Base-by-base conservation (phyloP, 2,888 invertebrate genomes). In the Drosophila testacea region DNA sequence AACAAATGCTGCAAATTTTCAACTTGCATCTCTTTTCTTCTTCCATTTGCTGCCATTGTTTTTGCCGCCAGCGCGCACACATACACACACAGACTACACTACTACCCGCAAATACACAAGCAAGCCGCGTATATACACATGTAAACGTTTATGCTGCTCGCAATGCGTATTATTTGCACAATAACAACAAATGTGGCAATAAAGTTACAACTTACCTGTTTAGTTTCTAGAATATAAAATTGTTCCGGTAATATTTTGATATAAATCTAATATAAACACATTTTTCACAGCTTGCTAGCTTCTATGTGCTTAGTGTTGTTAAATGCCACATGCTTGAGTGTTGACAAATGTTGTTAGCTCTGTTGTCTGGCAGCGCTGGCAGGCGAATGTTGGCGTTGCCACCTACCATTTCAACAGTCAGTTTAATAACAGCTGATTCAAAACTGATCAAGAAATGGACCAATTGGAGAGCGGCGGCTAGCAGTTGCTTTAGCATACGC, bases 41-140 rank as follows among this genome's bases (percentile, higher is more conserved):
- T 42, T 51, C 47, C 6, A 13, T 59, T 46, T 27, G 48, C 54
- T 63, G 64, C 81, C 76, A 62, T 79, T 74, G 65, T 69, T 73
- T 85, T 71, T 83, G 81, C 86, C 83, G 83, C 83, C 62, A 72
- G 67, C 36, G 6, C 11, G 36, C 46, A 39, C 34, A 61, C 28
- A 30, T 42, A 44, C 16, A 56, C 42, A 63, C 39, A 16, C 22
- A 46, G 0, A 44, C 6, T 32, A 22, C 32, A 32, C 9, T 6
- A 22, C 6, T 34, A n/a, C 16, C 3, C 22, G 38, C 46, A 28
- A 30, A 46, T 7, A 42, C 7, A 7, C 32, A 46, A 27, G 55
- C 34, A 27, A 6, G 11, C 22, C 6, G 48, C 34, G 36, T 50
- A 16, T 50, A 32, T 41, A 28, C 51, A 46, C 36, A 48, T 34